Base-by-base conservation (phyloP, 2,113 vertebrate species). In the Columba livia region DNA sequence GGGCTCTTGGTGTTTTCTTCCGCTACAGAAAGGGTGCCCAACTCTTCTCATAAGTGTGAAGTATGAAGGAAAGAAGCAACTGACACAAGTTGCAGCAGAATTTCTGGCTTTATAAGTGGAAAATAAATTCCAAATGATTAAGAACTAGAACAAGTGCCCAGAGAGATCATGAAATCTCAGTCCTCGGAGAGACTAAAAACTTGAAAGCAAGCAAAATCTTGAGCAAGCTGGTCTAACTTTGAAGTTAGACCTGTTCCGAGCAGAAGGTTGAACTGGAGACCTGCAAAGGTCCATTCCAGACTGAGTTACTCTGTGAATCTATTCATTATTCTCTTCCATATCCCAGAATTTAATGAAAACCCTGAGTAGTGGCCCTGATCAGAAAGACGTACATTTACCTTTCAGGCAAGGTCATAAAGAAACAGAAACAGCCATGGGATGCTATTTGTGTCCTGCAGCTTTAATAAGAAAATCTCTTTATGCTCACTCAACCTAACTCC, bases 101-200 rank as follows among this genome's bases (percentile, higher is more conserved):
- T 29, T 89, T 87, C 70, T 89, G 38, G 13, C 9, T 75, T 57
- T 26, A 6, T 42, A 64, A 38, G 12, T 79, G 3, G 70, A 89
- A 94, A 81, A 84, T 54, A 79, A 89, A 87, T 67, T 89, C 38
- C 66, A 72, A 53, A 24, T 83, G 17, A 53, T 61, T 38, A 86
- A 78, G 20, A 15, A 15, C 15, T 11, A 83, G 25, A 54, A 51
- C 16, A 79, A 78, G 34, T 31, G 32, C 44, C 70, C 51, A 60
- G 20, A 56, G 34, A 88, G 34, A 71, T 17, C 0, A 0, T 16
- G n/a, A 92, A 85, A 38, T 57, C 29, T 72, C 2, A 1, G 42
- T 57, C 70, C 73, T 85, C 79, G 34, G 57, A 90, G 71, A 77
- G 15, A 42, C 6, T 36, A 16, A 67, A 34, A 86, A 42, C 25